Percentiles rank a stretch among this genome's conserved stretches.
Conservation (phyloP, 2,113 vertebrate species). For the Callaeas wilsoni region DNA sequence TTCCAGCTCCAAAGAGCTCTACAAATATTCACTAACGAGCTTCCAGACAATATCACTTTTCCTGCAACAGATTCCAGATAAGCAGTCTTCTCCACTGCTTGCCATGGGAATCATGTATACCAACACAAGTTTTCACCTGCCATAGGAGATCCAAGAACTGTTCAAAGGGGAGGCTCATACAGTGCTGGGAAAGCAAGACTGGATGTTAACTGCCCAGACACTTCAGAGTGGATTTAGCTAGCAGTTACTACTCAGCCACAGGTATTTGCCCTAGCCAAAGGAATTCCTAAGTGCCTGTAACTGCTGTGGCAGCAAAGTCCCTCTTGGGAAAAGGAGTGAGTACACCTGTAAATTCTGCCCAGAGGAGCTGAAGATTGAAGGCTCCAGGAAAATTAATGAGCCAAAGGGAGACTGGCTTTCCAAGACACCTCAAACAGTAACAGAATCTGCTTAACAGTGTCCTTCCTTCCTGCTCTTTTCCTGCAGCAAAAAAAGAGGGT, state of each 20-base stretch:
- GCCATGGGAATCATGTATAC: neutral
- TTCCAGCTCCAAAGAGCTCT: neutral
- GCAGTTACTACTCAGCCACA: neutral
- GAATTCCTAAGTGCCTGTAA: neutral
- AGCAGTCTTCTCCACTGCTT: neutral
- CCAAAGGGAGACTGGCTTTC: neutral
- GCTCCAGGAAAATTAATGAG: neutral
- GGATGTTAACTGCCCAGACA: neutral
- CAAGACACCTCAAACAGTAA: neutral
- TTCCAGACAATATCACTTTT: neutral
- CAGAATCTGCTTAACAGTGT: neutral
- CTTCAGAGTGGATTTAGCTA: neutral
- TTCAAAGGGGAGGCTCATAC: neutral
- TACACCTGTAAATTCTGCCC: neutral
- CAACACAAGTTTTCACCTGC: neutral
- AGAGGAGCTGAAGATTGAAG: neutral
- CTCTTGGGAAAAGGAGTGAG: neutral
- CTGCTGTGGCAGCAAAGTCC: neutral
- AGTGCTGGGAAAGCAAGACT: neutral
- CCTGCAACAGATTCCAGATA: neutral
- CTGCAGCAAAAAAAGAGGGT: neutral
- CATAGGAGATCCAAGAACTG: neutral
- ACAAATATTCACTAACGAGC: neutral
- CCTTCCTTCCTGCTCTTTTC: neutral
- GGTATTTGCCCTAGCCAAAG: neutral